Percentiles rank a stretch among this genome's conserved stretches.
Evolutionary conservation across 2,888 invertebrate genomes (phyloP).

Genomic region (Autographa gamma): DNA sequence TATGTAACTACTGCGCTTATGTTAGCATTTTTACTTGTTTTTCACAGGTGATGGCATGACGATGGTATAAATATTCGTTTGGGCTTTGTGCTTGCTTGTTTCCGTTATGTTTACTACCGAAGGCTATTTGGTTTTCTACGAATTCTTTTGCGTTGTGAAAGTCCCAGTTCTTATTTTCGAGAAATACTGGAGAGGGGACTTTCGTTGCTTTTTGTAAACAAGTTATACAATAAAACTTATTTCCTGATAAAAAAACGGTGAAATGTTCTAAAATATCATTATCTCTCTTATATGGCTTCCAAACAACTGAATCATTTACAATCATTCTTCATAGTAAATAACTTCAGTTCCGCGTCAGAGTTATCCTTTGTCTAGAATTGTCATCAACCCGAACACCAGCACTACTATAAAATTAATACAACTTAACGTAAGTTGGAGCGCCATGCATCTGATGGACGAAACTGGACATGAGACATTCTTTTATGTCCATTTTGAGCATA

Average conservation of each 20-base stretch:
- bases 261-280: too few species aligned
- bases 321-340: slow-evolving; percentile 11
- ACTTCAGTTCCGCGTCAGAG: slow-evolving; percentile 22
- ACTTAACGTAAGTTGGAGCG: slow-evolving; percentile 21
- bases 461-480: not conserved
- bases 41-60: not conserved
- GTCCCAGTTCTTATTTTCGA: not conserved
- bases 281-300: not conserved
- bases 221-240: too few species aligned
- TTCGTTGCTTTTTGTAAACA: too few species aligned
- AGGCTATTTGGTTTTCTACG: not conserved
- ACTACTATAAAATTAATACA: slow-evolving; percentile 43
- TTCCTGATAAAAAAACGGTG: too few species aligned
- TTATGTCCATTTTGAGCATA: not conserved
- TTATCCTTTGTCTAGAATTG: slow-evolving; percentile 39
- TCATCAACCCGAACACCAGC: slow-evolving; percentile 32
- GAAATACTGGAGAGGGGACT: too few species aligned
- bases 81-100: not conserved
- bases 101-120: not conserved
- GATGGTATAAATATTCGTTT: slow-evolving; percentile 4
- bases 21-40: not conserved
- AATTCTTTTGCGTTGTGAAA: not conserved
- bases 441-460: slow-evolving; percentile 25
- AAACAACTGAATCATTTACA: slow-evolving; percentile 12
- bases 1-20: not conserved